phyloP scores from a whole-genome alignment of 2,797 vertebrate species.

The Myotis findleyi region DNA sequence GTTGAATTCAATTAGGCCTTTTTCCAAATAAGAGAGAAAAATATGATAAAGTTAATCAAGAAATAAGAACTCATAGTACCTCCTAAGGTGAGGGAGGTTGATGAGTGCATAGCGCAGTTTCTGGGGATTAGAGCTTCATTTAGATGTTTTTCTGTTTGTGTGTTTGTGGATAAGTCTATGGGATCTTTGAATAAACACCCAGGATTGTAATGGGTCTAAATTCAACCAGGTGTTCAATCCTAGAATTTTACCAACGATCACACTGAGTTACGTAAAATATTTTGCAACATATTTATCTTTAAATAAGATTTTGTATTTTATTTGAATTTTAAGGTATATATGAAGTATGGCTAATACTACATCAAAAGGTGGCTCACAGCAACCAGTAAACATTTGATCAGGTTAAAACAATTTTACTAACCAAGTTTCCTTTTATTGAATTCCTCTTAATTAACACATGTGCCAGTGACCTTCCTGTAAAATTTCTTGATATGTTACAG shows the following conservation, averaged over 20 bases:
- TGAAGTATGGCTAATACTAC: not conserved
- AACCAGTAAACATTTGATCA: not conserved
- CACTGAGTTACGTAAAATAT: not conserved
- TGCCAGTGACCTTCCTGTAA: not conserved
- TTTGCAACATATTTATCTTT: not conserved
- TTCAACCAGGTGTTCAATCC: not conserved
- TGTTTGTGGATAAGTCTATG: not conserved
- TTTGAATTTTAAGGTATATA: conserved; percentile 15
- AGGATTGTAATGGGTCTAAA: not conserved
- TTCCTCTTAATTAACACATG: not conserved
- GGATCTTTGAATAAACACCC: not conserved
- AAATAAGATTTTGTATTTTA: conserved; percentile 5
- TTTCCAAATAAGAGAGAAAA: conserved; percentile 25
- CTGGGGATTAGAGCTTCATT: not conserved
- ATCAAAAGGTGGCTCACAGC: not conserved
- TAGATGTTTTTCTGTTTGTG: not conserved
- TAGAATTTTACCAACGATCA: conserved; percentile 35
- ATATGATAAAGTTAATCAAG: conserved; percentile 12
- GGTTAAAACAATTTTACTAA: not conserved
- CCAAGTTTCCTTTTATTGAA: not conserved
- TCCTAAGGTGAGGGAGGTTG: not conserved
- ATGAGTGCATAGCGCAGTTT: not conserved
- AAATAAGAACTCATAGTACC: not conserved
- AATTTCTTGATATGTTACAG: not conserved
- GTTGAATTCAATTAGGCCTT: not conserved